Conservation (phyloP, 2,113 vertebrate species). For the Cinclus mexicanus region DNA sequence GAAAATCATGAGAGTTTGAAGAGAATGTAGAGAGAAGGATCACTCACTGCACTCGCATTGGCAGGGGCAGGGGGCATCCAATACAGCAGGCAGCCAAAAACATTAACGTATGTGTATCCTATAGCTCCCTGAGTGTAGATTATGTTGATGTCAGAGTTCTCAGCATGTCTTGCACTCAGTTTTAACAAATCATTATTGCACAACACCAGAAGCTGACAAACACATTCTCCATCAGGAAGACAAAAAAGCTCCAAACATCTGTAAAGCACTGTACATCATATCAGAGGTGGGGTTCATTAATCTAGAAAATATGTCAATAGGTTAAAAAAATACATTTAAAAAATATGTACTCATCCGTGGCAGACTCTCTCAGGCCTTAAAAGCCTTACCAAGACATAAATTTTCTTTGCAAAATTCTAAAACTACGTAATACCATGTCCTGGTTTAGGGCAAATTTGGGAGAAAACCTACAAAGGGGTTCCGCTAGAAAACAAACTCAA, state of each 20-base stretch:
- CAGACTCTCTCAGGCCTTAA: background rate
- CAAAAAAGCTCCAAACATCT: background rate
- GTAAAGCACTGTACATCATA: background rate
- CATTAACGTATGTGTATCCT: fast-evolving
- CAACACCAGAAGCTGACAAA: background rate
- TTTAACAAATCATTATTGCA: background rate
- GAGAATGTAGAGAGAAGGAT: background rate
- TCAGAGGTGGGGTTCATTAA: background rate
- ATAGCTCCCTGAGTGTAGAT: background rate
- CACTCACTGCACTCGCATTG: background rate
- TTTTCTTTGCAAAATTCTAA: background rate
- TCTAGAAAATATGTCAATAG: background rate
- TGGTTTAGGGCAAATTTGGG: no score
- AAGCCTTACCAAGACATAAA: background rate
- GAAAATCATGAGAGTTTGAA: background rate
- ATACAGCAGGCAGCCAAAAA: background rate
- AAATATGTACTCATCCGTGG: background rate
- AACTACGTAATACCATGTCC: background rate
- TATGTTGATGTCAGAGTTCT: background rate
- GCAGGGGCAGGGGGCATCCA: fast-evolving
- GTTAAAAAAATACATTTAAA: background rate
- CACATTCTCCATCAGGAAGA: background rate
- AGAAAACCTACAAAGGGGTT: no score
- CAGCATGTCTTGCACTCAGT: background rate
- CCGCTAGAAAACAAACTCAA: no score